A percentile compares a stretch with the other conserved stretches of the same genome.
Evolutionary conservation across 2,113 vertebrate species (phyloP).

Genomic region (Smithornis capensis): DNA sequence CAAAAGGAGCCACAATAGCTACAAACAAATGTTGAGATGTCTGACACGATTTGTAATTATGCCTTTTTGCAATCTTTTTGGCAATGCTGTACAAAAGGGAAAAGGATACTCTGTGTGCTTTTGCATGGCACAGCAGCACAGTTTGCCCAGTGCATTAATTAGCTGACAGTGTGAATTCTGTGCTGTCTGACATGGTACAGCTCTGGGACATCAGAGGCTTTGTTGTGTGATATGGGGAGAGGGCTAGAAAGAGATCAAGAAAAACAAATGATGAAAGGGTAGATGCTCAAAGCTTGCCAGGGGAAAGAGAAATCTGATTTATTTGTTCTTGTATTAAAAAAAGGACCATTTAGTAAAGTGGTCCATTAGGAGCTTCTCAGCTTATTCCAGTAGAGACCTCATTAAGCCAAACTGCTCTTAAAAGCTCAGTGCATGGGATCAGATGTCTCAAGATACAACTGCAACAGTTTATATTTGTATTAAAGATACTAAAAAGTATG

Average conservation of each 20-base stretch:
- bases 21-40: neutral
- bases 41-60: neutral
- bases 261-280: neutral
- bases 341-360: neutral
- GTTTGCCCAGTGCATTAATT: neutral
- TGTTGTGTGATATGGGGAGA: accelerated
- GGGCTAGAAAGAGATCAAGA: neutral
- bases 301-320: neutral
- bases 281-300: neutral
- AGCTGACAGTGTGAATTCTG: neutral
- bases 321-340: neutral
- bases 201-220: neutral
- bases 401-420: neutral
- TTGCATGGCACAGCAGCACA: neutral
- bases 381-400: neutral
- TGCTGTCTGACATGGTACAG: neutral
- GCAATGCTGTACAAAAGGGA: neutral
- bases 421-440: neutral
- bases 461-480: neutral
- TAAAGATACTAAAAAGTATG: neutral
- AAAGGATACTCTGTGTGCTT: neutral
- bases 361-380: neutral
- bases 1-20: neutral
- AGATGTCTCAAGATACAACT: neutral
- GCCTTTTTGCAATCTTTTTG: neutral